Evolutionary conservation across 2,888 invertebrate species (phyloP).

Genomic region (Portevinia maculata): DNA sequence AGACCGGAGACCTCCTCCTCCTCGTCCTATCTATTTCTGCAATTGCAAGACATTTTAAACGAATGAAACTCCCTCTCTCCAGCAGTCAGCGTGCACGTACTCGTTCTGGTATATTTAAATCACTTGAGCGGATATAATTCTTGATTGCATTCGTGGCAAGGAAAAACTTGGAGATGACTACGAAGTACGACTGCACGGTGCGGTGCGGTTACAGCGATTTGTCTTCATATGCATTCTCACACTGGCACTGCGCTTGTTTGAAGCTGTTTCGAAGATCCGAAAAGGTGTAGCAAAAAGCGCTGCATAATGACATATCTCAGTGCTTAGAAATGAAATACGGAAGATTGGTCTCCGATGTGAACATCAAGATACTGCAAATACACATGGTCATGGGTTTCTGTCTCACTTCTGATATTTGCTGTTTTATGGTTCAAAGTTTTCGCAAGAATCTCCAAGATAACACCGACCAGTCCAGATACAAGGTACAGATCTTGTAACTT

Average conservation of each 20-base stretch:
- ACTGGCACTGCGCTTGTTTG: conserved; percentile 3
- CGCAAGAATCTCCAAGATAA: conserved; percentile 61
- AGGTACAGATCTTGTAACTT: conserved; percentile 43
- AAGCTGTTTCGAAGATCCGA: conserved; percentile 53
- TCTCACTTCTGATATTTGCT: conserved; percentile 46
- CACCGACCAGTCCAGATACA: conserved; percentile 9
- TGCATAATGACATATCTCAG: conserved; percentile 72
- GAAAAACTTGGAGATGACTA: conserved; percentile 44
- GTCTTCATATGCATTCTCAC: conserved; percentile 64
- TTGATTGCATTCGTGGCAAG: conserved; percentile 72
- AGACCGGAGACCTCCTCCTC: conserved; percentile 34
- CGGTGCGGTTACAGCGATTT: conserved; percentile 51
- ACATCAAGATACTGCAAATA: conserved; percentile 15
- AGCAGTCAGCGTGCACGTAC: conserved; percentile 48
- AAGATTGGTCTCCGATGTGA: conserved; percentile 32
- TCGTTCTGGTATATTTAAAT: conserved; percentile 70
- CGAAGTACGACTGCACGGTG: not conserved
- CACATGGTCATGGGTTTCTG: conserved; percentile 47
- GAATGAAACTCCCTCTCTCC: conserved; percentile 61
- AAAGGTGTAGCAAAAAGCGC: conserved; percentile 69
- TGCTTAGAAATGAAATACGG: conserved; percentile 45
- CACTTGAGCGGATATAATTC: conserved; percentile 74
- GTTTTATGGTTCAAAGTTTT: conserved; percentile 69
- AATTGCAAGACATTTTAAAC: conserved; percentile 69
- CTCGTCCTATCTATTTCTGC: conserved; percentile 61